These are phyloP conservation scores for Pollenia griseotomentosa DNA, from an alignment of 2,888 invertebrate genomes.

Conservation along the genomic window DNA sequence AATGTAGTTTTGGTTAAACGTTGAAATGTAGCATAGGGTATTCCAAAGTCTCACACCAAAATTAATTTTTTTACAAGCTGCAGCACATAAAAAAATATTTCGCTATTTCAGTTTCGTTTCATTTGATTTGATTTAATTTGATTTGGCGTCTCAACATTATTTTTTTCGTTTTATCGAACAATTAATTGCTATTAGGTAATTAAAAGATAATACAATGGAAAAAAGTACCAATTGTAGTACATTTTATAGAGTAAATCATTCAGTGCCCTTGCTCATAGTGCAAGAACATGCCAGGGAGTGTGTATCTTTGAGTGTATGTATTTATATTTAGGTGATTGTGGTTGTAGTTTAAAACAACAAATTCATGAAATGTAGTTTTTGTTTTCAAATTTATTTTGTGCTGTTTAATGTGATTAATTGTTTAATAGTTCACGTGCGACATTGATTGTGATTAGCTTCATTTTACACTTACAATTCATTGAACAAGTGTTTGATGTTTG, in stretches of 20 bases:
- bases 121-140: slow-evolving; percentile 46
- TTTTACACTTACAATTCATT: slow-evolving; percentile 32
- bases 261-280: slow-evolving; percentile 19
- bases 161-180: slow-evolving; percentile 48
- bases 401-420: slow-evolving; percentile 63
- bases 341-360: slow-evolving; percentile 45
- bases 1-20: too few relatives aligned
- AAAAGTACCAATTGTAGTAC: slow-evolving; percentile 1
- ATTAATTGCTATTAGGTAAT: slow-evolving; percentile 64
- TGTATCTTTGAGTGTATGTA: neutral
- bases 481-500: slow-evolving; percentile 19
- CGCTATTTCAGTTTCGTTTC: slow-evolving; percentile 16
- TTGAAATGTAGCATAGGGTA: neutral
- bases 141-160: slow-evolving; percentile 11
- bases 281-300: neutral
- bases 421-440: slow-evolving; percentile 67
- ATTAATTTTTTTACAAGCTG: neutral
- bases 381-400: slow-evolving; percentile 29
- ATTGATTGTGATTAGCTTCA: slow-evolving; percentile 57
- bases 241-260: slow-evolving; percentile 2
- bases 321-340: neutral
- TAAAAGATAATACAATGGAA: slow-evolving; percentile 53
- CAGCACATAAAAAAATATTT: neutral
- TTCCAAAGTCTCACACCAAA: neutral
- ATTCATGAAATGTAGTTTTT: slow-evolving; percentile 7